Conservation (phyloP, 2,113 vertebrate genomes). For the Prietella phreatophila region DNA sequence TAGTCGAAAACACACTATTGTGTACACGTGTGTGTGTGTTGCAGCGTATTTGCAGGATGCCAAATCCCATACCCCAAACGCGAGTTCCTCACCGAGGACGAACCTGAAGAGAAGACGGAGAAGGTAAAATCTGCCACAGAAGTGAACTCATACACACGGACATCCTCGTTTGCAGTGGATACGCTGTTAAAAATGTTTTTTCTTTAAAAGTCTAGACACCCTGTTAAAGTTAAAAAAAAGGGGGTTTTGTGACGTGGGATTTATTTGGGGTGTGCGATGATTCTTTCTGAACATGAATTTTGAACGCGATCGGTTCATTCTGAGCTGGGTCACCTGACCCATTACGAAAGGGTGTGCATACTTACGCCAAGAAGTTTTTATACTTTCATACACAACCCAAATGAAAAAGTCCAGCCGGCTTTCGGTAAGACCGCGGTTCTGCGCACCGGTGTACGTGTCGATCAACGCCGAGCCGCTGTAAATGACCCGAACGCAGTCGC, state of each 20-base stretch:
- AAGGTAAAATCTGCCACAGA: constrained; percentile 76
- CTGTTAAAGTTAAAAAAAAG: no score
- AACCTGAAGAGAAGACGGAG: constrained; percentile 95
- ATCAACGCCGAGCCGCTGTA: no score
- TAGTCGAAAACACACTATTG: not conserved
- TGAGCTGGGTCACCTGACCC: not conserved
- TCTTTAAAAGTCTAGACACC: not conserved
- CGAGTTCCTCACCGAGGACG: constrained; percentile 97
- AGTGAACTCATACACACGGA: not conserved
- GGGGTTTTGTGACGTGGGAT: no score
- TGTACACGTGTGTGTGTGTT: constrained; percentile 37
- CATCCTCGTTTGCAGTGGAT: not conserved
- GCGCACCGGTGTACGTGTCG: no score
- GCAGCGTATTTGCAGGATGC: constrained; percentile 95
- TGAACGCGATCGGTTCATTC: not conserved
- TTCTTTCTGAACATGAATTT: not conserved
- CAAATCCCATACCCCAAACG: constrained; percentile 98
- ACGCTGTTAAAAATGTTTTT: not conserved
- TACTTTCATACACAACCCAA: not conserved
- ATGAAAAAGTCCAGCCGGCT: not conserved
- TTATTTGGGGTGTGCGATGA: not conserved
- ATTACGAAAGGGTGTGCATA: no score
- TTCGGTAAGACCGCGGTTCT: no score
- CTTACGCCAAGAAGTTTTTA: no score
- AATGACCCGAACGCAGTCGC: no score